These are phyloP conservation scores for Lepisosteus oculatus DNA, from an alignment of 2,113 vertebrate genomes.

Conservation along the genomic window DNA sequence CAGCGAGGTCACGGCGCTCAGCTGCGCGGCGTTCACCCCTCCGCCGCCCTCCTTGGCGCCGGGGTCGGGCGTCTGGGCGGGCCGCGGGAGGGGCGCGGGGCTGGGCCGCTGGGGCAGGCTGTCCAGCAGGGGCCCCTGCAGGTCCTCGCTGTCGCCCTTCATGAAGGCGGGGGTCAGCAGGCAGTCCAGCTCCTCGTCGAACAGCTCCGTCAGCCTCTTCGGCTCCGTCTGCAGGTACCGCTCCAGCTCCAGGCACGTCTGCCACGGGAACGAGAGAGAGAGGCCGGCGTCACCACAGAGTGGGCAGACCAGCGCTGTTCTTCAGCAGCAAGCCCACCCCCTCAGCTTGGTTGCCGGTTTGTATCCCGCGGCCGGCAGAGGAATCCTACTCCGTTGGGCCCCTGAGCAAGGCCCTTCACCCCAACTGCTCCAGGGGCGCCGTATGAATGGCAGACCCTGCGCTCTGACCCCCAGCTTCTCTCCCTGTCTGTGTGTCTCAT, in stretches of 20 bases:
- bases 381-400: too few relatives aligned
- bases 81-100: slow-evolving; percentile 69
- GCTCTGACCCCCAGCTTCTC: background rate
- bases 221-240: slow-evolving; percentile 97
- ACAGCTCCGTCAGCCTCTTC: slow-evolving; percentile 85
- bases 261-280: slow-evolving; percentile 69
- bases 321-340: too few relatives aligned
- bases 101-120: slow-evolving; percentile 69
- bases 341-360: too few relatives aligned
- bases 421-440: too few relatives aligned
- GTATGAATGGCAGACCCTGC: too few relatives aligned
- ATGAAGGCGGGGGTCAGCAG: slow-evolving; percentile 82
- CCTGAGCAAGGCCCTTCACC: too few relatives aligned
- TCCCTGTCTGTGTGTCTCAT: background rate
- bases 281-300: background rate
- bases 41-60: slow-evolving; percentile 29
- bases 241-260: slow-evolving; percentile 97
- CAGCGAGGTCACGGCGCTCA: slow-evolving; percentile 78
- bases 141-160: slow-evolving; percentile 75
- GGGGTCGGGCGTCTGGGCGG: slow-evolving; percentile 52
- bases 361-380: too few relatives aligned
- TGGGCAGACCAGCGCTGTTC: background rate
- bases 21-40: slow-evolving; percentile 73
- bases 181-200: slow-evolving; percentile 88
- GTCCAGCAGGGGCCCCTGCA: slow-evolving; percentile 74